Percentiles rank a stretch among this genome's conserved stretches.
phyloP scores from a whole-genome alignment of 2,797 vertebrate species.

The Phrynocephalus guinanensis region DNA sequence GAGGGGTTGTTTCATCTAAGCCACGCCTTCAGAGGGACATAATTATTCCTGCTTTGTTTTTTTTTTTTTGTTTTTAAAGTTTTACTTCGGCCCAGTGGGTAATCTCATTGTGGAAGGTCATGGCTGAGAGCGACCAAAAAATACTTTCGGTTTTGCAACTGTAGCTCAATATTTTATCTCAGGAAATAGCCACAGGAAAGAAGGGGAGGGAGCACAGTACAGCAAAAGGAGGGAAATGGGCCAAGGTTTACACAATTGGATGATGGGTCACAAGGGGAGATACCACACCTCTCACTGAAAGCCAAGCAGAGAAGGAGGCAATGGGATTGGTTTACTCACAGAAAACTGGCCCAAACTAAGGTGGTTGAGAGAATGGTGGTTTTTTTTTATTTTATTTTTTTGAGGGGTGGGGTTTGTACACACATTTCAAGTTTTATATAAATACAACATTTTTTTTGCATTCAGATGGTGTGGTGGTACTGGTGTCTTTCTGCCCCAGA shows the following conservation, averaged over 20 bases:
- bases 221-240: neutral
- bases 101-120: neutral
- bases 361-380: neutral
- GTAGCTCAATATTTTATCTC: neutral
- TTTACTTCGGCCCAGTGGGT: neutral
- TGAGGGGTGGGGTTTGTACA: neutral
- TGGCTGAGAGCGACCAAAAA: neutral
- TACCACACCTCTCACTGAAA: neutral
- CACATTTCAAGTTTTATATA: constrained; percentile 19
- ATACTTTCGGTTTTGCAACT: neutral
- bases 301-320: neutral
- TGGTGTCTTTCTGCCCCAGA: neutral
- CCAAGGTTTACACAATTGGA: neutral
- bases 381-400: too few relatives aligned
- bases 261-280: neutral
- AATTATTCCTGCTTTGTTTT: neutral
- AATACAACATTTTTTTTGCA: constrained; percentile 64
- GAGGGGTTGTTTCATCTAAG: neutral
- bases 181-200: constrained; percentile 47
- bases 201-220: neutral
- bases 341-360: neutral
- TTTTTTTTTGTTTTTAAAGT: neutral
- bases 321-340: neutral
- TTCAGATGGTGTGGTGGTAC: neutral
- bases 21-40: neutral